A percentile compares a stretch with the other conserved stretches of the same genome.
Conservation (phyloP, 2,113 vertebrate genomes). For the Columba janthina region DNA sequence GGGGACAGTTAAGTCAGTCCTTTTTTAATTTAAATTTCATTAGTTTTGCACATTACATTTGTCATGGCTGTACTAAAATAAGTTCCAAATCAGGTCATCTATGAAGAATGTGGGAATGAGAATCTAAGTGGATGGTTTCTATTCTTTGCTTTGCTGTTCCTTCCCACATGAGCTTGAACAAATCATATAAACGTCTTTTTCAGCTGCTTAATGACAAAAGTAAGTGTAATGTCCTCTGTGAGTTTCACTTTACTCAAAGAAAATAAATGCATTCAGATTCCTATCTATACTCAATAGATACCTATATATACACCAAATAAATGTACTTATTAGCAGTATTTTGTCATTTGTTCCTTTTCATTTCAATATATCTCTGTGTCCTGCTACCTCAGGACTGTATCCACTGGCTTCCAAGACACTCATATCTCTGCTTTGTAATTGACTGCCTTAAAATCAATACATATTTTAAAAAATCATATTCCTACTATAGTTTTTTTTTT, state of each 20-base stretch:
- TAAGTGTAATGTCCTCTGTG: not conserved
- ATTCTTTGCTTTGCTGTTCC: constrained; percentile 16
- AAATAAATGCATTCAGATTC: not conserved
- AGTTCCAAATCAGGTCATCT: constrained; percentile 40
- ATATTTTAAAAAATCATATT: not conserved
- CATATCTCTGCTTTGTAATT: not conserved
- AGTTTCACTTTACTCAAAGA: not conserved
- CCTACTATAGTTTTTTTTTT: not conserved
- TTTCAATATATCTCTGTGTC: not conserved
- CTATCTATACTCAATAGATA: not conserved
- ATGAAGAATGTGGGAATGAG: constrained; percentile 26
- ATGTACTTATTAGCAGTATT: not conserved
- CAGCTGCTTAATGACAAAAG: not conserved
- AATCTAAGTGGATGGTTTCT: not conserved
- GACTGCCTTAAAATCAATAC: not conserved
- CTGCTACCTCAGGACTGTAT: not conserved
- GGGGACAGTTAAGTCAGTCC: constrained; percentile 26
- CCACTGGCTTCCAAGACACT: not conserved
- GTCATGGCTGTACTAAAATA: constrained; percentile 43
- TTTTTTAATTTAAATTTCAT: constrained; percentile 66
- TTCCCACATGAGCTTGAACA: not conserved
- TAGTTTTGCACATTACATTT: constrained; percentile 50
- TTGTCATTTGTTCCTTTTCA: not conserved
- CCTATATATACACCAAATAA: not conserved
- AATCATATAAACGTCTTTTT: not conserved